These are phyloP conservation scores for Nomada goodeniana DNA, from an alignment of 2,888 invertebrate species.

Conservation along the genomic window DNA sequence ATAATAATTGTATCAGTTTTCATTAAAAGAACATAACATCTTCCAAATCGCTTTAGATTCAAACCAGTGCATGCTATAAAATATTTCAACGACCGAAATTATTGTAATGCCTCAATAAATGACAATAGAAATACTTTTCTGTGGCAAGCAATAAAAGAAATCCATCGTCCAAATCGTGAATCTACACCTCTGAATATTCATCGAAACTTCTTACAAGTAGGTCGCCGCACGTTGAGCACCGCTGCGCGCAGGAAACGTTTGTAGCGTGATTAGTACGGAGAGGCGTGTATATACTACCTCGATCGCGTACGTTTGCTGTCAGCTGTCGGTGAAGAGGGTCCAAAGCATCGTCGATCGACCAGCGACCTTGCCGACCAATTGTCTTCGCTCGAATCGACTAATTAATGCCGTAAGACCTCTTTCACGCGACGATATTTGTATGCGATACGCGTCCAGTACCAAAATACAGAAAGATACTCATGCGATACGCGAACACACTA, in stretches of 20 bases:
- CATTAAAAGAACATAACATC: too few species aligned
- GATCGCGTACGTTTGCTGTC: constrained; percentile 82
- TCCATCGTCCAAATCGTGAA: too few species aligned
- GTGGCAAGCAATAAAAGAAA: background rate
- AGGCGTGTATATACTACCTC: constrained; percentile 80
- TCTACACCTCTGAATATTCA: background rate
- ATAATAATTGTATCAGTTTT: too few species aligned
- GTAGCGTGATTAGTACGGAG: constrained; percentile 83
- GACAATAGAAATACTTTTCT: too few species aligned
- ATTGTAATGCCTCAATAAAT: too few species aligned
- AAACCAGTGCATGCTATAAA: too few species aligned
- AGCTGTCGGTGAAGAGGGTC: constrained; percentile 78
- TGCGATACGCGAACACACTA: too few species aligned
- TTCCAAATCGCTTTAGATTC: too few species aligned
- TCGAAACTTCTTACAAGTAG: background rate
- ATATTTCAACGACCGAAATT: too few species aligned
- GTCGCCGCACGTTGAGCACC: constrained; percentile 74
- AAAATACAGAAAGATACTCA: too few species aligned
- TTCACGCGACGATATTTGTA: too few species aligned
- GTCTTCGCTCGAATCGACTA: constrained; percentile 79
- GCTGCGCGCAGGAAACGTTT: constrained; percentile 79
- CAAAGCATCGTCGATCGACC: constrained; percentile 68
- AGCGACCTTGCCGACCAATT: constrained; percentile 79
- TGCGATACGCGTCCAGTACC: too few species aligned
- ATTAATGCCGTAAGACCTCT: constrained; percentile 75